Percentiles rank a stretch among this genome's conserved stretches.
phyloP scores from a whole-genome alignment of 2,888 invertebrate species.

The Acleris sparsana region DNA sequence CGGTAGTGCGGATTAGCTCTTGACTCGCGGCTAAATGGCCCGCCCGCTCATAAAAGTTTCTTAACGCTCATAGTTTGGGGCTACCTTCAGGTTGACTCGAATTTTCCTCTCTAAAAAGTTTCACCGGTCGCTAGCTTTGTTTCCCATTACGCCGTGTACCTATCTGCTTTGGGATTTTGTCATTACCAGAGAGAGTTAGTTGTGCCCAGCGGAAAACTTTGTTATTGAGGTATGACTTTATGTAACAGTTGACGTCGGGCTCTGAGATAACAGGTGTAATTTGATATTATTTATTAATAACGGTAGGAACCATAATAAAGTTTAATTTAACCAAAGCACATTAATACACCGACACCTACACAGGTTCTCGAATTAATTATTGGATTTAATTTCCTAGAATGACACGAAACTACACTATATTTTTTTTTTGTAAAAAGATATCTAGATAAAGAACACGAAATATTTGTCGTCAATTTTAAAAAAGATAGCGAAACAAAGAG shows the following conservation, averaged over 20 bases:
- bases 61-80: slow-evolving; percentile 76
- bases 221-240: slow-evolving; percentile 56
- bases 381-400: no score
- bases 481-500: slow-evolving; percentile 9
- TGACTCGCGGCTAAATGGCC: slow-evolving; percentile 77
- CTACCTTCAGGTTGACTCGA: slow-evolving; percentile 67
- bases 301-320: no score
- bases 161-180: slow-evolving; percentile 64
- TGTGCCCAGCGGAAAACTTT: slow-evolving; percentile 62
- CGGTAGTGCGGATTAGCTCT: slow-evolving; percentile 74
- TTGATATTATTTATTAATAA: slow-evolving; percentile 2
- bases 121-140: slow-evolving; percentile 58
- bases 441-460: slow-evolving; percentile 4
- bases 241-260: slow-evolving; percentile 11
- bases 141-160: slow-evolving; percentile 58
- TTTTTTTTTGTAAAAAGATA: background rate
- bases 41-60: slow-evolving; percentile 78
- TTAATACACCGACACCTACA: no score
- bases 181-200: slow-evolving; percentile 51
- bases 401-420: no score
- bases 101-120: slow-evolving; percentile 70
- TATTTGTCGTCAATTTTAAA: background rate
- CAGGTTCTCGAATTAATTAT: no score
- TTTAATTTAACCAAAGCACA: no score
- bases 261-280: slow-evolving; percentile 6